Evolutionary conservation across 2,797 vertebrate species (phyloP), one percentile per base, ranked within the genome.

Genomic region (Synanceia verrucosa): DNA sequence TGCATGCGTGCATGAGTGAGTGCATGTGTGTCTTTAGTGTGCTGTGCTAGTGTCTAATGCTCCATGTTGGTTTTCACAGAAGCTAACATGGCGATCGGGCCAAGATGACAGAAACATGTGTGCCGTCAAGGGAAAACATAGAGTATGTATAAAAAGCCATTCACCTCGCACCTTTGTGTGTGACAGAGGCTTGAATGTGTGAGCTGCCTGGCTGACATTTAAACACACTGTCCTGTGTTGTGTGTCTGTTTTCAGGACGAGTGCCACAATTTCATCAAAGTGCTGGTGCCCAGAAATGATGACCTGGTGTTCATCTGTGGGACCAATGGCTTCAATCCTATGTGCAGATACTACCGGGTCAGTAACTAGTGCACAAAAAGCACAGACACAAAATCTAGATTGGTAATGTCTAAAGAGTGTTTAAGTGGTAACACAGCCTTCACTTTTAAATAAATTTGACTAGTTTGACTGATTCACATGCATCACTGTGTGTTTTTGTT

Each of bases 181-280:
- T 12, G 37, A 71, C 34, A 39, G 4, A 63, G 50, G 33, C 7
- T 47, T 60, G 16, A 37, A 47, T 10, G 33, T 61, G 10, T 47
- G 21, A 33, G 47, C 39, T 14, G 48, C 11, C 71, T 64, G n/a
- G n/a, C n/a, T n/a, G n/a, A n/a, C n/a, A n/a, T n/a, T 46, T 78
- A 23, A 62, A 74, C 58, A 46, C 5, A 4, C 39, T 2, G 4
- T 16, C 26, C 14, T 13, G 1, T 47, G 26, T 58, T 31, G 1
- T 67, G 37, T 46, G 1, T 82, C 18, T 78, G 58, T 28, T 76
- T 89, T 83, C 86, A 99, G 98, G 98, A 99, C 13, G 98, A 99
- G 93, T 99, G 98, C 92, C 98, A 99, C 94, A 99, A 99, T 90
- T 99, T 99, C 84, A 99, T 99, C 92, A 99, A 99, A 94, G 98